Evolutionary conservation across 1,140 invertebrate species (phyloP).

Genomic region (Drosophila guanche): DNA sequence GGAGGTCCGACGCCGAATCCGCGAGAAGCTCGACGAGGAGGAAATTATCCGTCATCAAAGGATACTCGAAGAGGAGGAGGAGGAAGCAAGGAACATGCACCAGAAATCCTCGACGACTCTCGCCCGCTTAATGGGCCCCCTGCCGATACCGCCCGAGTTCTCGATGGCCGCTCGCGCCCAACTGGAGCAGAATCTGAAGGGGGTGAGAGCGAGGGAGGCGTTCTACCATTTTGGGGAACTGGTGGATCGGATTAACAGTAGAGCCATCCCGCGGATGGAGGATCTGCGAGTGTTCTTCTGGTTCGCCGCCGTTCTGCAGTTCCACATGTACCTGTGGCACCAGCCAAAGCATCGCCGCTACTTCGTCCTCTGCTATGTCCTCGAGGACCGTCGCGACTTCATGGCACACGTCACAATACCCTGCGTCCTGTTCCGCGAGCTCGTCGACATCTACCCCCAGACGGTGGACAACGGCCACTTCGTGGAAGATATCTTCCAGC

Average conservation of each 20-base stretch:
- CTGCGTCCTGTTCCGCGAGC: neutral
- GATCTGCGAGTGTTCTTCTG: neutral
- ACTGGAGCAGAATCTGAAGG: neutral
- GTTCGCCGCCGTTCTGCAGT: neutral
- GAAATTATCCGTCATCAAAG: too few species aligned
- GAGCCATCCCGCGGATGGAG: neutral
- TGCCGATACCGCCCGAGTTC: neutral
- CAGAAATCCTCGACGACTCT: neutral
- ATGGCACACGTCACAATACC: neutral
- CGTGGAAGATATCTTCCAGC: conserved; percentile 4
- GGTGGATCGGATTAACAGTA: neutral
- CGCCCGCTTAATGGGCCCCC: neutral
- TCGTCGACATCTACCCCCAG: neutral
- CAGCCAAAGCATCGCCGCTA: neutral
- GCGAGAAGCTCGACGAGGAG: too few species aligned
- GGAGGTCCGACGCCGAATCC: too few species aligned
- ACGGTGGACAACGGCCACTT: neutral
- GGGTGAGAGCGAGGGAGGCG: neutral
- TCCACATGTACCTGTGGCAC: conserved; percentile 3
- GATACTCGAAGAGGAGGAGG: too few species aligned
- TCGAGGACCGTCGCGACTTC: neutral
- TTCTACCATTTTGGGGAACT: neutral
- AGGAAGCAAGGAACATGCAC: too few species aligned
- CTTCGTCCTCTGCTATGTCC: neutral
- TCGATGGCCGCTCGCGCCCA: neutral